Evolutionary conservation across 1,140 invertebrate genomes (phyloP).

Genomic region (Polypedilum vanderplanki): DNA sequence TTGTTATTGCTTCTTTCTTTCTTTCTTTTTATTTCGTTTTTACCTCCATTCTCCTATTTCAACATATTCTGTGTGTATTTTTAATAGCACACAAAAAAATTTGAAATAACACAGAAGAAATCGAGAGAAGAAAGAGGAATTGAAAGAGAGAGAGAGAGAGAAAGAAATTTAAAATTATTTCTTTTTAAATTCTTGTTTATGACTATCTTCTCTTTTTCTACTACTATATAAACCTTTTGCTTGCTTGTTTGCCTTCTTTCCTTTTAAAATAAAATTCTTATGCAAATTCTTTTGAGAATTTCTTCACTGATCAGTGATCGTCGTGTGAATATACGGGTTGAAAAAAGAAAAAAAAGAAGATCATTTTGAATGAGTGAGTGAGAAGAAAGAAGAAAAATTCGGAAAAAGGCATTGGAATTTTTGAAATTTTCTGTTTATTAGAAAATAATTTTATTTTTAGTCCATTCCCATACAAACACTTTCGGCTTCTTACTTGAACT

Average conservation of each 20-base stretch:
- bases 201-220: not conserved
- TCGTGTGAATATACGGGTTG: no score
- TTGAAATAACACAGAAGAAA: not conserved
- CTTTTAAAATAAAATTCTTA: not conserved
- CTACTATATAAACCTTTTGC: no score
- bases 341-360: no score
- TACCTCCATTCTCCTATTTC: slow-evolving; percentile 17
- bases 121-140: no score
- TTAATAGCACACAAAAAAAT: slow-evolving; percentile 9
- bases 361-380: no score
- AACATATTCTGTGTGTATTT: slow-evolving; percentile 1
- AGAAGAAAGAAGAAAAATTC: no score
- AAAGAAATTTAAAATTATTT: not conserved
- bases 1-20: slow-evolving; percentile 8
- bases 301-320: no score
- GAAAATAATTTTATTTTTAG: slow-evolving; percentile 28
- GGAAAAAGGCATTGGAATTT: slow-evolving; percentile 25
- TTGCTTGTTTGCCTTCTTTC: no score
- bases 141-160: no score
- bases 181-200: slow-evolving; percentile 19
- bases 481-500: slow-evolving; percentile 8
- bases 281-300: not conserved
- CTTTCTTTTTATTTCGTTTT: not conserved
- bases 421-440: slow-evolving; percentile 28
- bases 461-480: slow-evolving; percentile 3